Evolutionary conservation across 2,888 invertebrate genomes (phyloP).

Genomic region (Ophion ellenae): DNA sequence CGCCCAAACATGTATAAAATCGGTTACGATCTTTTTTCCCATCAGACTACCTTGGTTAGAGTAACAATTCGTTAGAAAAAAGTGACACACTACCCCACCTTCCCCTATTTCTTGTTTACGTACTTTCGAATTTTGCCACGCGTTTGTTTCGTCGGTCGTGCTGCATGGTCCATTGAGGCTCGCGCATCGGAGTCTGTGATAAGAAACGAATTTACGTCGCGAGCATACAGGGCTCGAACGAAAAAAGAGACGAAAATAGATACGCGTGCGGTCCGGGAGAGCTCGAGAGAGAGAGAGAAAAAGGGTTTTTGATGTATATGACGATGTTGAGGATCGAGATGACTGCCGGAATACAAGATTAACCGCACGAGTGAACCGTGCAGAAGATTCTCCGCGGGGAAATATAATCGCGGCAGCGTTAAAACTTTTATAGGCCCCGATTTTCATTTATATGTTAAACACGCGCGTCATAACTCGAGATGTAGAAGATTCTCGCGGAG

Average conservation of each 20-base stretch:
- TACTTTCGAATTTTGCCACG: no score
- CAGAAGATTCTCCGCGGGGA: constrained; percentile 49
- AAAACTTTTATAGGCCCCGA: constrained; percentile 80
- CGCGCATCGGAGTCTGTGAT: constrained; percentile 6
- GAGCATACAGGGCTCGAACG: background rate
- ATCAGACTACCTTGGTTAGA: no score
- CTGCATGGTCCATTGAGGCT: background rate
- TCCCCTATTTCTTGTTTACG: no score
- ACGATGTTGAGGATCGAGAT: constrained; percentile 53
- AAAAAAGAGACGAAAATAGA: constrained; percentile 74
- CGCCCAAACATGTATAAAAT: no score
- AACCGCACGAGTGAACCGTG: constrained; percentile 32
- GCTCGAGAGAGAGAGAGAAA: constrained; percentile 58
- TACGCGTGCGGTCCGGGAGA: constrained; percentile 75
- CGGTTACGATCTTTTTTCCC: no score
- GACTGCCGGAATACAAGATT: constrained; percentile 68
- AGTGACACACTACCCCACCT: no score
- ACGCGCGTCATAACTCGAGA: constrained; percentile 75
- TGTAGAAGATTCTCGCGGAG: constrained; percentile 13
- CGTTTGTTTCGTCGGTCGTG: background rate
- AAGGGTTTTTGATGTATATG: background rate
- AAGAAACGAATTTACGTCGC: background rate
- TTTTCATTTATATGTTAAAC: constrained; percentile 82
- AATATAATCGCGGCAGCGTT: constrained; percentile 78
- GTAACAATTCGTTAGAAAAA: no score